Base-by-base conservation (phyloP, 2,113 vertebrate species). In the Oxygymnocypris stewartii region DNA sequence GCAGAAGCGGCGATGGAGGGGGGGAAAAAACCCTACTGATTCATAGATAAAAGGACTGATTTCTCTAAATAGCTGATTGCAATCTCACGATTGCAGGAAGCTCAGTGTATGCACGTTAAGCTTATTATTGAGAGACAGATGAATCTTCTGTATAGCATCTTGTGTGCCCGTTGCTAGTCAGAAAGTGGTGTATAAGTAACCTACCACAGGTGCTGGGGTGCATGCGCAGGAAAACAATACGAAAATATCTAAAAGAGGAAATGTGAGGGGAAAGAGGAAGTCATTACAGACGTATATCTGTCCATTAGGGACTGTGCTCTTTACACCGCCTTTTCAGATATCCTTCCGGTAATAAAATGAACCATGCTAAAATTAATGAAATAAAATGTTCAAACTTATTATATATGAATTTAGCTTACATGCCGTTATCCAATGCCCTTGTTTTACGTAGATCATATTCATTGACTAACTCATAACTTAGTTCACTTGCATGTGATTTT, bases 21-120 rank as follows among this genome's bases (percentile, higher is more conserved):
- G 61, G 5, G 0, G n/a, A 85, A 88, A 82, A 84, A 87, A 42
- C 73, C 31, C 54, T 75, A 90, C 86, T 92, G 89, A 93, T 90
- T 93, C 88, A 90, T 91, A 89, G 87, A 42, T 87, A 59, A 51
- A 31, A 23, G 37, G 37, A 78, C 54, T 59, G 85, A 78, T 88
- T 78, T 89, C 80, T 88, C 67, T 88, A 87, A 88, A 85, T 86
- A 54, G 81, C 84, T 90, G 91, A 91, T 90, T 49, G 63, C 85
- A 76, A 61, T 92, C 90, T 86, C 67, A 59, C 84, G 44, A 89
- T 90, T 92, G 88, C 91, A 93, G 88, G 87, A 93, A 93, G 90
- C 67, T 40, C 54, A 14, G 8, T 10, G 44, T 71, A 77, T 77
- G 47, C 82, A 47, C 23, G 20, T 69, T 69, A 35, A 6, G 69